Base-by-base conservation (phyloP, 2,888 invertebrate genomes). In the Peribatodes rhomboidaria region DNA sequence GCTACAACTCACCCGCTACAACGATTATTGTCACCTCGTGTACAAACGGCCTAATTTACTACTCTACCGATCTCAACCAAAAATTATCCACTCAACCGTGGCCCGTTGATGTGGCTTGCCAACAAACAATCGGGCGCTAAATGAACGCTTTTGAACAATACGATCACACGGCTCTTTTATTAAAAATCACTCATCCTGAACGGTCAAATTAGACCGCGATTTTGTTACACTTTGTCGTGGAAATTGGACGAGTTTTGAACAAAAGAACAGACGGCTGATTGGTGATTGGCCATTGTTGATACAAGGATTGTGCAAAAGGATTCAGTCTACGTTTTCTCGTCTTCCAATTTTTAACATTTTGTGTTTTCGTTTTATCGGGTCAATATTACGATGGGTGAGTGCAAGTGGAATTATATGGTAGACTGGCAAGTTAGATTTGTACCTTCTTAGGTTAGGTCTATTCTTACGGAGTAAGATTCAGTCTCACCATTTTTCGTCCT, bases 131-230 rank as follows among this genome's bases (percentile, higher is more conserved):
- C 57, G 31, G 20, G 39, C 35, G 44, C 56, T 13, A 61, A 27
- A 44, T 53, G 47, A 47, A 54, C 41, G 53, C 41, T n/a, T 47
- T 18, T 22, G 58, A 63, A 63, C 58, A 63, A 63, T 53, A 58
- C 44, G 44, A 39, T 58, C 39, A 47, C 33, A 33, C 33, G 7
- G 49, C 27, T 41, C 56, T 42, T 50, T 49, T 52, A 57, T 63
- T 57, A 22, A 31, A 53, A 63, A 41, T 41, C 63, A 54, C 20
- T 63, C 63, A 41, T 41, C 53, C 52, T 14, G 20, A 54, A 22
- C 44, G 57, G 37, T 53, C 35, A 58, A 63, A 52, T 62, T 49
- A 56, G 42, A 39, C 37, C 33, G 22, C 31, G 50, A 56, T 50
- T 61, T 50, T 35, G 56, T 44, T 50, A 56, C 55, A 50, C 42